Percentiles rank a stretch among this genome's conserved stretches.
These are phyloP conservation scores for Torymus texanus DNA, from an alignment of 2,888 invertebrate genomes.

Conservation along the genomic window DNA sequence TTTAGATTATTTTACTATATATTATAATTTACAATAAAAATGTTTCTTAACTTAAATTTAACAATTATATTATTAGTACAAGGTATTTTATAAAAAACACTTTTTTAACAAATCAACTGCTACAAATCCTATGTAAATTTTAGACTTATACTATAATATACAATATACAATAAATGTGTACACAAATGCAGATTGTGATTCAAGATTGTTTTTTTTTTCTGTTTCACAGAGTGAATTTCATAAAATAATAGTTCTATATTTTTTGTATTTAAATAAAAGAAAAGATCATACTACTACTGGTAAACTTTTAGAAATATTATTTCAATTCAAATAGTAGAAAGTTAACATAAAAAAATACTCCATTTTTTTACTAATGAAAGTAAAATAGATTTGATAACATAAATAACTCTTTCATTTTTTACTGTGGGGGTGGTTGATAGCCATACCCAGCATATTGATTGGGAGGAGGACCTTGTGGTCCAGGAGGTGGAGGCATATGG, in stretches of 20 bases:
- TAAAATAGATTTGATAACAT: conserved; percentile 4
- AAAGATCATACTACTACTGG: conserved; percentile 23
- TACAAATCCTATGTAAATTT: conserved; percentile 15
- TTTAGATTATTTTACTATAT: neutral
- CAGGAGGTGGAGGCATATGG: conserved; percentile 79
- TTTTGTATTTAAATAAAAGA: conserved; percentile 37
- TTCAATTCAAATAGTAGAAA: no score
- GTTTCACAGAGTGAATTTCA: conserved; percentile 30
- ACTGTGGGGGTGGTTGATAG: conserved; percentile 87
- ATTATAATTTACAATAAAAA: conserved; percentile 21
- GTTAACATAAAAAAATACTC: conserved; percentile 20
- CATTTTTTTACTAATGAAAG: conserved; percentile 28
- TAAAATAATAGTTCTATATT: conserved; percentile 38
- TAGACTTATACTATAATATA: conserved; percentile 37
- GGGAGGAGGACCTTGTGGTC: conserved; percentile 84
- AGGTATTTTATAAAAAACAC: neutral
- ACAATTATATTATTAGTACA: neutral
- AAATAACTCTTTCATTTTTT: conserved; percentile 62
- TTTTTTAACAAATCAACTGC: conserved; percentile 23
- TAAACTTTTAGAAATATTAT: neutral
- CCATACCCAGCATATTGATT: conserved; percentile 86
- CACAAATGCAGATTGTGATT: conserved; percentile 38
- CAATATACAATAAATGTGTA: conserved; percentile 55
- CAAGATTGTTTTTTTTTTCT: conserved; percentile 27
- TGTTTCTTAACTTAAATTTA: neutral